phyloP scores from a whole-genome alignment of 2,113 vertebrate species.

The Oncorhynchus clarkii region DNA sequence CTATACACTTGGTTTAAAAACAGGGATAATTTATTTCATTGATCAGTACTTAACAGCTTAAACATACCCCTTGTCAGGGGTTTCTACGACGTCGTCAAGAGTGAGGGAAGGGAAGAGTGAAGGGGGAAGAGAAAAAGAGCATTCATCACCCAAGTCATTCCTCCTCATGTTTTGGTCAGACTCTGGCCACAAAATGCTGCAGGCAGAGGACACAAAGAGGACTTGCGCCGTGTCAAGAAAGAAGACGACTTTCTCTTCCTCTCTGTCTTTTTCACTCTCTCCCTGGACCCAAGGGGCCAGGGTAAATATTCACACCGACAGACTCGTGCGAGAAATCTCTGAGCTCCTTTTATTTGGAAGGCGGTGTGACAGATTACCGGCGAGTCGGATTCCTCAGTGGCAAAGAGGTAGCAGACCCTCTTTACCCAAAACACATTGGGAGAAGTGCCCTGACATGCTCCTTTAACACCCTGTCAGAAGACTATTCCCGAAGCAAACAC shows the following conservation, averaged over 20 bases:
- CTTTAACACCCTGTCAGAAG: conserved; percentile 79
- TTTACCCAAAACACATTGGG: conserved; percentile 71
- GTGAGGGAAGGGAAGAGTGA: no score
- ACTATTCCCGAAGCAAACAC: conserved; percentile 79
- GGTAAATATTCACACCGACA: conserved; percentile 85
- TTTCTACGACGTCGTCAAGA: neutral
- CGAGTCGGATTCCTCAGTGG: conserved; percentile 74
- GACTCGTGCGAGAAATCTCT: conserved; percentile 79
- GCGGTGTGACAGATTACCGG: conserved; percentile 76
- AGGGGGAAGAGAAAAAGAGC: neutral
- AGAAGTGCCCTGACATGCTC: conserved; percentile 73
- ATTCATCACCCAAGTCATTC: neutral
- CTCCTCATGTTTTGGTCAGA: neutral
- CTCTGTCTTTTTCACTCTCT: conserved; percentile 55
- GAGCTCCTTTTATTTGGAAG: conserved; percentile 71
- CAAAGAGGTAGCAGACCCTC: conserved; percentile 70
- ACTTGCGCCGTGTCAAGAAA: conserved; percentile 8
- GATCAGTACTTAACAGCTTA: neutral
- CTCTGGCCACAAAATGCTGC: neutral
- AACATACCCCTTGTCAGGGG: neutral
- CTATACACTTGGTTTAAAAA: no score
- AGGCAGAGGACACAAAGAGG: conserved; percentile 36
- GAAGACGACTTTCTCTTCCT: conserved; percentile 48
- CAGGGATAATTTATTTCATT: no score
- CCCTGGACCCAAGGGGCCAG: conserved; percentile 66